Evolutionary conservation across 1,140 invertebrate genomes (phyloP), one percentile per base, ranked within the genome.

Genomic region (Aphis gossypii): DNA sequence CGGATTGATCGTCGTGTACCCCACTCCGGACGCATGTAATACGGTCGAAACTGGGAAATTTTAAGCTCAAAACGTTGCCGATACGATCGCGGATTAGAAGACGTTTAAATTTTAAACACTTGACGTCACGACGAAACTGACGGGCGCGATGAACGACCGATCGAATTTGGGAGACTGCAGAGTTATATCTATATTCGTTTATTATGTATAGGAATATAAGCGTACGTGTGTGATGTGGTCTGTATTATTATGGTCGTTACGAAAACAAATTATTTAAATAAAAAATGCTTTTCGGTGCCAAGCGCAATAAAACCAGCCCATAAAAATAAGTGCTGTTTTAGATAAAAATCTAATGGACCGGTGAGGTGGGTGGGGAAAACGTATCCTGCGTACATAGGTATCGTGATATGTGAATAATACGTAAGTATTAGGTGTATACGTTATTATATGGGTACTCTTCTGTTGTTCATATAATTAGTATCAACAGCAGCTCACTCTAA

Each of bases 291-390:
- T 41, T 60, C 21, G 54, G 35, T 60, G 88, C 88, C 88, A 90
- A 56, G 41, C 54, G 88, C 54, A 90, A 90, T 90, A 90, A 90
- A 90, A 90, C 35, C 35, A 21, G 44, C 21, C 23, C 88, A 90
- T 90, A 90, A 90, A 90, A 90, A 90, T 60, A 90, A 90, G 51
- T 90, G 88, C 88, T 60, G 88, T 90, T 60, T 90, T 60, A 60
- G 54, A 90, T 90, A 60, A 56, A 90, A 90, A 89, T 89, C 87
- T n/a, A 25, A 89, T 54, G 21, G 44, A 3, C 30, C 25, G 7
- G 83, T 1, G 83, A 21, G 7, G 83, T 1, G 83, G 38, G 38
- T 0, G 83, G 21, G 83, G 25, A 48, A 87, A 87, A 23, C 87
- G 8, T 23, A 48, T 87, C 86, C 46, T 21, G 7, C 46, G 86